Evolutionary conservation across 2,113 vertebrate genomes (phyloP), one percentile per base, ranked within the genome.

Genomic region (Zosterops hypoxanthus): DNA sequence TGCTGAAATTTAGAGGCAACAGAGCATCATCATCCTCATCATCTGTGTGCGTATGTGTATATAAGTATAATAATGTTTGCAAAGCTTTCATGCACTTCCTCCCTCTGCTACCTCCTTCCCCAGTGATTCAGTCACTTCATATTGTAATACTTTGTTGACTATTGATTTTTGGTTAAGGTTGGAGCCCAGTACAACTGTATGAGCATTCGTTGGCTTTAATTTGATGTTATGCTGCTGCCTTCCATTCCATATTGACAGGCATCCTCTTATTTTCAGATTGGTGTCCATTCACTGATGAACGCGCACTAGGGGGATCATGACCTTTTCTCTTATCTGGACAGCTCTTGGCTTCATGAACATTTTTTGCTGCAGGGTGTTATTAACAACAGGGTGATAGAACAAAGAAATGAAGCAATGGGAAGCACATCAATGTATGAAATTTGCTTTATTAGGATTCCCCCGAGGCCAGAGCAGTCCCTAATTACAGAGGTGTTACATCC

Each of bases 261-360:
- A 95, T 95, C 96, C 96, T 96, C 95, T 97, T 96, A 95, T 95
- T 97, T 96, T 96, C 95, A 96, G 97, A 98, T 97, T 97, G 97
- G 96, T 96, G 97, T 97, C 96, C 95, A 93, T 97, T 97, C 92
- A 96, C 98, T 98, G 97, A 97, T 97, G 97, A 97, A 97, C 97
- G 71, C 56, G 93, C 95, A 95, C 97, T 96, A 96, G 95, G 91
- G 95, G 91, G 97, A 97, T 98, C 97, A 84, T 96, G 98, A 98
- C 98, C 98, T 98, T 97, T 97, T 97, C 97, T 98, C 98, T 98
- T 97, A 98, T 98, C 98, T 97, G 97, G 97, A 98, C 97, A 98
- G 98, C 98, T 97, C 97, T 97, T 96, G 93, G 98, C 97, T 97
- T 97, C 98, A 97, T 98, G 97, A 98, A 98, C 98, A 97, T 97